These are phyloP conservation scores for Cetoscarus ocellatus DNA, from an alignment of 2,797 vertebrate species.

Conservation along the genomic window DNA sequence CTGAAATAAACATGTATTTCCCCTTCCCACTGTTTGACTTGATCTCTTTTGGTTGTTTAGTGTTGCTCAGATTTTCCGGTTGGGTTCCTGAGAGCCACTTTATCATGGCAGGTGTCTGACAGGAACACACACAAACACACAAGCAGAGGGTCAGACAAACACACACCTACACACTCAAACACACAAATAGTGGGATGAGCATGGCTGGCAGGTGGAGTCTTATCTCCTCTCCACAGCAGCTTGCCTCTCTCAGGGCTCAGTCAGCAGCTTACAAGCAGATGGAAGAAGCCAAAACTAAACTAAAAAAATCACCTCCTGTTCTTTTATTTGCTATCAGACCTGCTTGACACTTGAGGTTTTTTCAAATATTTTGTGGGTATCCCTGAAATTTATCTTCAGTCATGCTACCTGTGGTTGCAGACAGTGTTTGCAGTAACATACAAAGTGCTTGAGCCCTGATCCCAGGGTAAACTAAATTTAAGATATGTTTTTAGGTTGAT, in stretches of 20 bases:
- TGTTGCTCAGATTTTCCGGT: constrained; percentile 51
- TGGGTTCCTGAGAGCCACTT: constrained; percentile 57
- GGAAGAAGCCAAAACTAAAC: constrained; percentile 35
- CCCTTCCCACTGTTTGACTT: constrained; percentile 27
- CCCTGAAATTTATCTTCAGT: constrained; percentile 15
- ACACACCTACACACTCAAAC: constrained; percentile 21
- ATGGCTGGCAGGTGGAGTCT: constrained; percentile 70
- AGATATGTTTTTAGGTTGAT: no score
- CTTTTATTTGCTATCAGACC: constrained; percentile 39
- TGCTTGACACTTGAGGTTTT: constrained; percentile 11
- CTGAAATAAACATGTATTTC: constrained; percentile 26
- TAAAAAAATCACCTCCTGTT: constrained; percentile 28
- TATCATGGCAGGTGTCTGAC: constrained; percentile 48
- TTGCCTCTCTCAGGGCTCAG: constrained; percentile 56
- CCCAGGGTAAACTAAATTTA: no score
- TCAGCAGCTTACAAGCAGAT: constrained; percentile 42
- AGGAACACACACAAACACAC: constrained; percentile 18
- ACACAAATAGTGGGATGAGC: constrained; percentile 49
- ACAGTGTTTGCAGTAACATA: neutral
- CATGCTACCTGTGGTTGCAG: constrained; percentile 4
- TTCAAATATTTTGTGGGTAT: constrained; percentile 21
- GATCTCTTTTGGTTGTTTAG: constrained; percentile 55
- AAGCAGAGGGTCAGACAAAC: constrained; percentile 19
- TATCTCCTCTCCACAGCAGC: constrained; percentile 68
- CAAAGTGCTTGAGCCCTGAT: neutral